phyloP scores from a whole-genome alignment of 2,888 invertebrate species.

The Limulus polyphemus region DNA sequence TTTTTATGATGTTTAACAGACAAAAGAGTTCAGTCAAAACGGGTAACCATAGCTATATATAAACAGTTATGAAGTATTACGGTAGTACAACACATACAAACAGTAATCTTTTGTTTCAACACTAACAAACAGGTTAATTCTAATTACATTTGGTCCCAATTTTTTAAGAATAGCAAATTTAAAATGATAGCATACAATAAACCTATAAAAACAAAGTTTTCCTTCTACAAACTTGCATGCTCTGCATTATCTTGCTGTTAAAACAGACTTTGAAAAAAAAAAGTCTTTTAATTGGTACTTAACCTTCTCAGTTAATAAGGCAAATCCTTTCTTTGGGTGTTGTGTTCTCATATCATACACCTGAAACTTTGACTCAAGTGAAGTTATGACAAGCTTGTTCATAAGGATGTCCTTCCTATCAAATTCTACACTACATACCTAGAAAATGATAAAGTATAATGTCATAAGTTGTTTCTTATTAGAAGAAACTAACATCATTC shows the following conservation, averaged over 20 bases:
- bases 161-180: background rate
- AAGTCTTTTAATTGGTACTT: constrained; percentile 28
- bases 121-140: constrained; percentile 3
- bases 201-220: background rate
- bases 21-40: no score
- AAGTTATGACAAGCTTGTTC: constrained; percentile 86
- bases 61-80: no score
- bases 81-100: no score
- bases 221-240: background rate
- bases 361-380: constrained; percentile 77
- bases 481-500: no score
- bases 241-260: background rate
- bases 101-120: background rate
- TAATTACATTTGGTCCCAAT: background rate
- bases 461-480: background rate
- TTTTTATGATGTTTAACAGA: no score
- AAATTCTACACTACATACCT: constrained; percentile 66
- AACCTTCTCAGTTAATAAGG: constrained; percentile 48
- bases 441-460: constrained; percentile 34
- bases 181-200: no score
- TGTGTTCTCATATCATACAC: constrained; percentile 79
- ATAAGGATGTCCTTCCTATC: constrained; percentile 85
- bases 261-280: constrained; percentile 1
- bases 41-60: no score
- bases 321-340: constrained; percentile 73